A percentile compares a stretch with the other conserved stretches of the same genome.
These are phyloP conservation scores for Natator depressus DNA, from an alignment of 2,113 vertebrate genomes.

Conservation along the genomic window DNA sequence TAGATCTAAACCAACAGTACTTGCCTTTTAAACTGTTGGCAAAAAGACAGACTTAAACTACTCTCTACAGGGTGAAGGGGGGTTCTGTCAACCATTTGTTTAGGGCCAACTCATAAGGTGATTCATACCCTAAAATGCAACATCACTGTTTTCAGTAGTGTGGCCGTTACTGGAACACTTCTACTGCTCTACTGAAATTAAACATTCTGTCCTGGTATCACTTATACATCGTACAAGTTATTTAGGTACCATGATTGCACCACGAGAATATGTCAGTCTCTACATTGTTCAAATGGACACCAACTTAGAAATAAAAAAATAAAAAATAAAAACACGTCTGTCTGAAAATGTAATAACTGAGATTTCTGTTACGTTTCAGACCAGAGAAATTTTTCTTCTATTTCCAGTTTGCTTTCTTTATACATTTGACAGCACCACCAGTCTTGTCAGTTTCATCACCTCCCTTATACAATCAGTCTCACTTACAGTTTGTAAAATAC, in stretches of 20 bases:
- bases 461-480: neutral
- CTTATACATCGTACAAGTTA: neutral
- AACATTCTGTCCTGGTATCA: neutral
- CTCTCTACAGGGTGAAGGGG: slow-evolving; percentile 27
- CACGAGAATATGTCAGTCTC: neutral
- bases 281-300: neutral
- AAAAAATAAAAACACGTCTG: neutral
- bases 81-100: slow-evolving; percentile 36
- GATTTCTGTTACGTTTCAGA: neutral
- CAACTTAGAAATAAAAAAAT: neutral
- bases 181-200: neutral
- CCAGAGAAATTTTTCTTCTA: neutral
- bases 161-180: neutral
- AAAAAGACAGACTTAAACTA: slow-evolving; percentile 28
- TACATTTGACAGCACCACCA: neutral
- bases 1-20: slow-evolving; percentile 28
- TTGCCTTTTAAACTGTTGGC: slow-evolving; percentile 37
- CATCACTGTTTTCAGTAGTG: neutral
- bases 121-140: neutral
- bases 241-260: neutral
- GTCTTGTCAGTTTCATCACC: neutral
- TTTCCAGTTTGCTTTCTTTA: neutral
- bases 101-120: neutral
- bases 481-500: neutral
- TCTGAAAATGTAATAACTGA: neutral